These are phyloP conservation scores for Parauchenoglanis ngamensis DNA, from an alignment of 2,797 vertebrate genomes.

Conservation along the genomic window DNA sequence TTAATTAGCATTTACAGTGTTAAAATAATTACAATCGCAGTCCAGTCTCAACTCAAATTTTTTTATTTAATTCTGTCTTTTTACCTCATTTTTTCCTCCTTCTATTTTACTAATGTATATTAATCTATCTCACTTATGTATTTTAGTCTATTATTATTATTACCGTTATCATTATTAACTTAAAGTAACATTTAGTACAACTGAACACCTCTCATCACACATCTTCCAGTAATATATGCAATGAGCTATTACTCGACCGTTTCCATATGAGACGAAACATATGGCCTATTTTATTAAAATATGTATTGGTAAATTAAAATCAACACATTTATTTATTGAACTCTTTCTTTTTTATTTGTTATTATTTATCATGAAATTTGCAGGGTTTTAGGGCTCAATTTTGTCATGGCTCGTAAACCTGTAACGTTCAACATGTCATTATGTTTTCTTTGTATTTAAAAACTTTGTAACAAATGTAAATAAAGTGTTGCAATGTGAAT, in stretches of 20 bases:
- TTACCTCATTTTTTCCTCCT: not conserved
- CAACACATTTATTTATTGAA: constrained; percentile 49
- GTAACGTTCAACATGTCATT: not conserved
- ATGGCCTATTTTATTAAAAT: constrained; percentile 29
- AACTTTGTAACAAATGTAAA: constrained; percentile 22
- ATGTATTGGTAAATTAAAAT: constrained; percentile 44
- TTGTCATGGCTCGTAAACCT: not conserved
- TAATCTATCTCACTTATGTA: not conserved
- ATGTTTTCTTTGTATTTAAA: constrained; percentile 15
- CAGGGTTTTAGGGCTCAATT: not conserved
- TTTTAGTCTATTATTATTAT: not conserved
- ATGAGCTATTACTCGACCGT: not conserved
- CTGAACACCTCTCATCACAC: not conserved
- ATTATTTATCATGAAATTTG: constrained; percentile 11
- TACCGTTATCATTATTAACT: constrained; percentile 5
- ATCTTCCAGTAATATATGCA: not conserved
- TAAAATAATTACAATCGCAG: not conserved
- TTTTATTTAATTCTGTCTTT: constrained; percentile 12
- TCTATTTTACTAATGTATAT: constrained; percentile 4
- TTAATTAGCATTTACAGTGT: not conserved
- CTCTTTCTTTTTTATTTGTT: not conserved
- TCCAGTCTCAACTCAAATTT: not conserved
- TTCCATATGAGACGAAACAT: constrained; percentile 1
- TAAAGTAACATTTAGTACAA: constrained; percentile 2
- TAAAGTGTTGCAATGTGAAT: constrained; percentile 25